Evolutionary conservation across 2,888 invertebrate genomes (phyloP), one percentile per base, ranked within the genome.

Genomic region (Pandemis heparana): DNA sequence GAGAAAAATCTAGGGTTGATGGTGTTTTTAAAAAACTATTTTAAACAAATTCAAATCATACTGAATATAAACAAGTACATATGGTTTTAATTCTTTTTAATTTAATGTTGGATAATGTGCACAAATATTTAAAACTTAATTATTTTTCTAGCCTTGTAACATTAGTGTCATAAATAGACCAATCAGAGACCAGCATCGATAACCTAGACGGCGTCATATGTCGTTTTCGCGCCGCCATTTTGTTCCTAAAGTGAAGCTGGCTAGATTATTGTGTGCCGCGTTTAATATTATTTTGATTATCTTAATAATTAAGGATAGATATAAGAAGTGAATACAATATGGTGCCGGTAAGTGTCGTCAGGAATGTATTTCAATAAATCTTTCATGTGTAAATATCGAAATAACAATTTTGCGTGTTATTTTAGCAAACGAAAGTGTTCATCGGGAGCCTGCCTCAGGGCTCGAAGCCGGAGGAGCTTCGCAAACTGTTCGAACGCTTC

Each of bases 381-480:
- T 69, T 41, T 32, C 48, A 51, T 48, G 38, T 0, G 0, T 46
- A 39, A 70, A 12, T 14, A 2, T 8, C 32, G 14, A 59, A 62
- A 23, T 66, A 14, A 66, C 39, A 43, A 53, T 56, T 48, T 67
- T 67, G 61, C 70, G 61, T 70, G 56, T 66, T 14, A 74, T 92
- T 95, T 76, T 92, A 96, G 95, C 96, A 96, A 92, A 96, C 96
- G 75, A 98, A 98, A 94, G 97, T 99, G 81, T 99, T 99, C 95
- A 98, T 99, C 85, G 99, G 99, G 78, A 98, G 98, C 91, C 92
- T 99, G 87, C 97, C 98, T 74, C 97, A 97, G 82, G 97, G 97
- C 82, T 97, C 98, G 79, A 97, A 97, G 83, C 96, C 97, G 71
- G 97, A 97, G 82, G 98, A 98, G 82, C 95, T 98, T 62, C 95